These are phyloP conservation scores for Microplitis mediator DNA, from an alignment of 1,140 invertebrate genomes.

Conservation along the genomic window DNA sequence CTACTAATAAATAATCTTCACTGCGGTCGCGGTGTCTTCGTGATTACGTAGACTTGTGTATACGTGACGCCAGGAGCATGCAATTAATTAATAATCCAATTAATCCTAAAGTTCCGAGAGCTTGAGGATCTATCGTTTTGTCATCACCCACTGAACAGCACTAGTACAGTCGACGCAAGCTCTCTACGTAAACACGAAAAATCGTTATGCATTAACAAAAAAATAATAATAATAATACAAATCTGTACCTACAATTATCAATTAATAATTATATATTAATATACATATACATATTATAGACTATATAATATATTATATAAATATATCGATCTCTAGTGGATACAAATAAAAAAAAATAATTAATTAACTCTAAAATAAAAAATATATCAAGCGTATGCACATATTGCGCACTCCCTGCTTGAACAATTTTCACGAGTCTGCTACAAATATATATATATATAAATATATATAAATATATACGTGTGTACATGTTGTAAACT, in stretches of 20 bases:
- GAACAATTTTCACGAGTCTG: conserved; percentile 7
- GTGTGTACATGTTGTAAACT: conserved; percentile 1
- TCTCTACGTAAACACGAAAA: no score
- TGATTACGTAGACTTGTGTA: background rate
- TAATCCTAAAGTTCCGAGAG: no score
- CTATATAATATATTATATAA: background rate
- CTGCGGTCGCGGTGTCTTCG: background rate
- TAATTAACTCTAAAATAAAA: background rate
- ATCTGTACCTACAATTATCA: conserved; percentile 10
- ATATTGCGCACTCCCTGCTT: conserved; percentile 17
- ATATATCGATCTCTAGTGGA: no score
- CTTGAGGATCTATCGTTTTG: no score
- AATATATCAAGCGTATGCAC: conserved; percentile 3
- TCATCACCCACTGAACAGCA: no score
- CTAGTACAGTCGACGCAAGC: no score
- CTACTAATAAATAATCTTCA: background rate
- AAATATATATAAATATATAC: conserved; percentile 4
- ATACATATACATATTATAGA: background rate
- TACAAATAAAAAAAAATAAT: background rate
- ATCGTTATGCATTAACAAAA: no score
- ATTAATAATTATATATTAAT: background rate
- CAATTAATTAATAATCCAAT: background rate
- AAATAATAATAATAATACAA: background rate
- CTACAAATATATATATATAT: background rate
- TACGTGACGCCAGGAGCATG: background rate